These are phyloP conservation scores for Arctocebus calabarensis DNA, from an alignment of 2,797 vertebrate species.

Conservation along the genomic window DNA sequence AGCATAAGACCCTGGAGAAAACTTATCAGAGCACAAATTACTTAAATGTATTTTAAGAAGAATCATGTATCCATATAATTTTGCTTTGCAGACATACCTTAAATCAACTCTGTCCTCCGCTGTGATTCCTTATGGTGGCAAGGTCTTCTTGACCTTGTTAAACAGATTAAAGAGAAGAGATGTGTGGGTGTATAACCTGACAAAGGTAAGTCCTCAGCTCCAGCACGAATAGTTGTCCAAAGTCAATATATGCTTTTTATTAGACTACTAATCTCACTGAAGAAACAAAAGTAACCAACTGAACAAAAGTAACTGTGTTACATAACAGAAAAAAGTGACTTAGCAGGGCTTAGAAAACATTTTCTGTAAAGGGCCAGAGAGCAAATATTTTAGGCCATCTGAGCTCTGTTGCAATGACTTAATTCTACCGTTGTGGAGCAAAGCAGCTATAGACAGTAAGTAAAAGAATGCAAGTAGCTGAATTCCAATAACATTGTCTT, in stretches of 20 bases:
- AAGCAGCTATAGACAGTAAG: neutral
- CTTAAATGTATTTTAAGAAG: slow-evolving; percentile 81
- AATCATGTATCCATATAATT: slow-evolving; percentile 79
- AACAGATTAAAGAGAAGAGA: neutral
- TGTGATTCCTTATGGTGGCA: slow-evolving; percentile 15
- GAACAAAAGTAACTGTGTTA: slow-evolving; percentile 23
- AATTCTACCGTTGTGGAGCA: neutral
- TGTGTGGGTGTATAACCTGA: neutral
- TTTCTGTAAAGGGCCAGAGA: neutral
- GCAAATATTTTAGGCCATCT: neutral
- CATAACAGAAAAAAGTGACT: neutral
- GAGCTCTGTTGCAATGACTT: neutral
- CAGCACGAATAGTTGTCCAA: slow-evolving; percentile 20
- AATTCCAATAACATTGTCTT: neutral
- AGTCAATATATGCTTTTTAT: slow-evolving; percentile 65
- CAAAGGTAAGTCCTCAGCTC: slow-evolving; percentile 46
- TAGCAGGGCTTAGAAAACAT: neutral
- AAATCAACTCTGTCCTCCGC: slow-evolving; percentile 41
- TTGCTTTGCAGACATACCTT: slow-evolving; percentile 45
- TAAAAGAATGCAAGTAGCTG: neutral
- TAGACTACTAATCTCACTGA: neutral
- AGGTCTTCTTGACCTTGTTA: slow-evolving; percentile 64
- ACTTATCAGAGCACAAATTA: slow-evolving; percentile 82
- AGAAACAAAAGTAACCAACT: neutral
- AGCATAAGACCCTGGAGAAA: slow-evolving; percentile 85